phyloP scores from a whole-genome alignment of 2,797 vertebrate genomes.

The Orestias chungarensis region DNA sequence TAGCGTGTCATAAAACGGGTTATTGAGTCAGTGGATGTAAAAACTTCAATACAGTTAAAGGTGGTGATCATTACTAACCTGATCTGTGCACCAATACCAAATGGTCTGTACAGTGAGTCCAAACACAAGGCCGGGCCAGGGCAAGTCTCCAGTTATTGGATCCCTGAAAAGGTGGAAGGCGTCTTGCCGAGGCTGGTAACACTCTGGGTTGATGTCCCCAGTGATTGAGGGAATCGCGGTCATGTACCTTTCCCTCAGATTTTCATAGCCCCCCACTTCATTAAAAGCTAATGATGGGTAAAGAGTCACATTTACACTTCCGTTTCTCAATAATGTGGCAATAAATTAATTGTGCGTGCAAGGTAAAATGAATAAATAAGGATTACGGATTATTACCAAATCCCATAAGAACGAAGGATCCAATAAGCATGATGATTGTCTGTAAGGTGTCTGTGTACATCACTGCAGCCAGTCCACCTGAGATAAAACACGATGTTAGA shows the following conservation, averaged over 20 bases:
- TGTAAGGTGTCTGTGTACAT: constrained; percentile 98
- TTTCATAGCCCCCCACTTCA: constrained; percentile 87
- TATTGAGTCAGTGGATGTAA: not conserved
- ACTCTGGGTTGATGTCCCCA: constrained; percentile 51
- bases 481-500: constrained; percentile 7
- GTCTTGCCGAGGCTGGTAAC: constrained; percentile 86
- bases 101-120: constrained; percentile 85
- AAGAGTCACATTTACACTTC: not conserved
- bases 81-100: constrained; percentile 98
- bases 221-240: constrained; percentile 74
- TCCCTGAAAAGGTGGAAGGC: constrained; percentile 91
- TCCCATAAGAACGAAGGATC: constrained; percentile 91
- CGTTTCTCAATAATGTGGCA: not conserved
- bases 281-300: constrained; percentile 63
- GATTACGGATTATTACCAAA: constrained; percentile 82
- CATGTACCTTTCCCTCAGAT: constrained; percentile 87
- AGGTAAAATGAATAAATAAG: not conserved
- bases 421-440: constrained; percentile 92
- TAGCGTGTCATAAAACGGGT: not conserved
- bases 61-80: constrained; percentile 79
- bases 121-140: constrained; percentile 90
- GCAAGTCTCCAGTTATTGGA: constrained; percentile 84
- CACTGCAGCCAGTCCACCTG: constrained; percentile 94
- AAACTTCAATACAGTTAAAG: not conserved
- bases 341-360: not conserved